Percentiles rank a stretch among this genome's conserved stretches.
Evolutionary conservation across 1,140 invertebrate genomes (phyloP).

Genomic region (Leptinotarsa texana): DNA sequence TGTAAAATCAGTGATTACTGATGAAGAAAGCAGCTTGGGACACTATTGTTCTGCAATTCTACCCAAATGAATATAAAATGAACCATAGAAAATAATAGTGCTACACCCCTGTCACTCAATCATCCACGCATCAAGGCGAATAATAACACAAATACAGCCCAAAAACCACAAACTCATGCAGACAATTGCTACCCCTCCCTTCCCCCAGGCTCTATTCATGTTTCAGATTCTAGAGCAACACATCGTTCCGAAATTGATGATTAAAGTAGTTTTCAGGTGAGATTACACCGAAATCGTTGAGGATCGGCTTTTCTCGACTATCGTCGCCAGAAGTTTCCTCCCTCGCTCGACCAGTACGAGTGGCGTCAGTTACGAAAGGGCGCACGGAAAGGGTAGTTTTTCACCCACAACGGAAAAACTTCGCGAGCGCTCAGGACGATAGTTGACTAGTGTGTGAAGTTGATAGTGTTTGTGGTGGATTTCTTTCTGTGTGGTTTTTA

Average conservation of each 20-base stretch:
- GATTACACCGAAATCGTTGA: constrained; percentile 22
- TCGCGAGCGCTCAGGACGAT: constrained; percentile 20
- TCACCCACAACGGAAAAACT: constrained; percentile 20
- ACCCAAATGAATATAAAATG: too few species aligned
- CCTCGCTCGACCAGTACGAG: constrained; percentile 34
- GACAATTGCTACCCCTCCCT: neutral
- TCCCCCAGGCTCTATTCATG: constrained; percentile 2
- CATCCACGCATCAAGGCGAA: neutral
- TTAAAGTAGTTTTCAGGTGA: constrained; percentile 42
- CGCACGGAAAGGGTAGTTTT: constrained; percentile 25
- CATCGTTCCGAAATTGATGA: constrained; percentile 35
- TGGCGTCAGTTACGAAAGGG: constrained; percentile 35
- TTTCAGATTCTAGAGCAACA: constrained; percentile 30
- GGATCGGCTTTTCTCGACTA: constrained; percentile 14
- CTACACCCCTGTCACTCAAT: neutral
- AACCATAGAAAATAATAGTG: too few species aligned
- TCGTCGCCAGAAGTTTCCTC: constrained; percentile 34
- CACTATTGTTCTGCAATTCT: too few species aligned
- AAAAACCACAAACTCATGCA: neutral
- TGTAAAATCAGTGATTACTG: too few species aligned
- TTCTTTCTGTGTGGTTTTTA: neutral
- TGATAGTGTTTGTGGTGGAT: neutral
- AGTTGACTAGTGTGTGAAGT: constrained; percentile 8
- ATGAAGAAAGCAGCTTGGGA: too few species aligned
- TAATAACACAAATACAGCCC: neutral